phyloP scores from a whole-genome alignment of 2,113 vertebrate species.

The Camelus bactrianus region DNA sequence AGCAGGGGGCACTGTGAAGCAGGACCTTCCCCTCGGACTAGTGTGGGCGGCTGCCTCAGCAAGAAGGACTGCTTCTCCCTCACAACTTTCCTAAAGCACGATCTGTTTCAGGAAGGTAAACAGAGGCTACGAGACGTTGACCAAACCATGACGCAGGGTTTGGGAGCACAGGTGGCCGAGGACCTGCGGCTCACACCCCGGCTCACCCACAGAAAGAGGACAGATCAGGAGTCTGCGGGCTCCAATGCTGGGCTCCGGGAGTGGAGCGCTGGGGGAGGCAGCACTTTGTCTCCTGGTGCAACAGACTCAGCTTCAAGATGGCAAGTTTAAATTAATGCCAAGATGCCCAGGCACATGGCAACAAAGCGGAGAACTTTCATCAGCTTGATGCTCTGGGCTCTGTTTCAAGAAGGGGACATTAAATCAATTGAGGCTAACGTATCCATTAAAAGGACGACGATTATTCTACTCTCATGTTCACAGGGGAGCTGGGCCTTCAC shows the following conservation, averaged over 20 bases:
- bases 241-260: neutral
- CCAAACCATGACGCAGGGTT: neutral
- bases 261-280: neutral
- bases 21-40: neutral
- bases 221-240: fast-evolving
- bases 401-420: conserved; percentile 10
- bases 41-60: neutral
- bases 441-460: neutral
- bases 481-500: neutral
- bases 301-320: neutral
- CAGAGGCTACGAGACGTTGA: neutral
- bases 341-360: neutral
- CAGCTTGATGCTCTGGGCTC: neutral
- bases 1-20: neutral
- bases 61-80: neutral
- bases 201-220: neutral
- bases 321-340: neutral
- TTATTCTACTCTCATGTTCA: neutral
- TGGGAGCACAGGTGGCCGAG: neutral
- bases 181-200: neutral
- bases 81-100: neutral
- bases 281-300: neutral
- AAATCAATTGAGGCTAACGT: neutral
- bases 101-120: neutral
- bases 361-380: neutral